Evolutionary conservation across 2,113 vertebrate genomes (phyloP).

Genomic region (Plestiodon gilberti): DNA sequence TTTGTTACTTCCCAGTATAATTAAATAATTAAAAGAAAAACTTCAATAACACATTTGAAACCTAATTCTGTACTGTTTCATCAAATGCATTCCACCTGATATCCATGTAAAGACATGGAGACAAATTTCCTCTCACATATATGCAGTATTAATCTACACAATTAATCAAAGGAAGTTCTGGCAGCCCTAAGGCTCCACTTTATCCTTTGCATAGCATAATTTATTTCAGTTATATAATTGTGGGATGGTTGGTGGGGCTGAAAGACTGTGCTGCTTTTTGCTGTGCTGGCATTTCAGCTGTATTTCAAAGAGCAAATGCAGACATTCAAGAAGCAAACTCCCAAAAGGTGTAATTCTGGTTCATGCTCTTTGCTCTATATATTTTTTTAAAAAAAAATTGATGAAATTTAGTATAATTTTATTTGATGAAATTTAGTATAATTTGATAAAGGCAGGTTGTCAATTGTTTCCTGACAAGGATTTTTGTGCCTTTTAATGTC

Average conservation of each 20-base stretch:
- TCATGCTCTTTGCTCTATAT: neutral
- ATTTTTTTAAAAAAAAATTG: no score
- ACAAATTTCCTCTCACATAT: neutral
- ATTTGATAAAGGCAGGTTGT: neutral
- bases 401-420: no score
- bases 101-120: neutral
- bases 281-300: constrained; percentile 15
- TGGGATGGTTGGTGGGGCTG: constrained; percentile 17
- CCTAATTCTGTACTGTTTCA: constrained; percentile 59
- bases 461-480: neutral
- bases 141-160: constrained; percentile 31
- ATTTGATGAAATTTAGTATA: neutral
- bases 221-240: constrained; percentile 40
- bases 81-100: constrained; percentile 48
- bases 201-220: constrained; percentile 51
- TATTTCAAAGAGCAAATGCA: constrained; percentile 9
- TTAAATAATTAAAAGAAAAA: constrained; percentile 62
- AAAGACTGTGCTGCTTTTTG: constrained; percentile 18
- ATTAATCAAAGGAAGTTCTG: constrained; percentile 61
- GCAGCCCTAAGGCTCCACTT: constrained; percentile 54
- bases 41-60: constrained; percentile 68
- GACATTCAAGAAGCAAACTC: neutral
- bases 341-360: neutral
- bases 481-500: neutral
- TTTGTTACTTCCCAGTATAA: constrained; percentile 70